These are phyloP conservation scores for Phlogophora meticulosa DNA, from an alignment of 2,888 invertebrate species.

Conservation along the genomic window DNA sequence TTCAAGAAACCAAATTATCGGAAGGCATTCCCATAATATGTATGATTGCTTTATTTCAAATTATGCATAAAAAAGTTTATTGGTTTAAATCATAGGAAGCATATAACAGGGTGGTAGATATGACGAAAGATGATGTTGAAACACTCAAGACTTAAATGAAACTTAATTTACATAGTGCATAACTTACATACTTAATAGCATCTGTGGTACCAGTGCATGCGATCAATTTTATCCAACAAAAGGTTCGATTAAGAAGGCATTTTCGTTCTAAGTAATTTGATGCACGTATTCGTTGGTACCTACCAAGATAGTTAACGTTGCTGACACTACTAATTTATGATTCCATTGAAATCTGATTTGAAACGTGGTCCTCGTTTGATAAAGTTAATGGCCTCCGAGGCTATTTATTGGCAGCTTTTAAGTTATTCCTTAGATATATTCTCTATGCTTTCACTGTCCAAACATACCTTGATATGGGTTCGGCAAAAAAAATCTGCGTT, in stretches of 20 bases:
- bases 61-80: neutral
- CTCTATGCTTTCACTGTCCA: constrained; percentile 45
- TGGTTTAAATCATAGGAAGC: neutral
- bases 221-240: constrained; percentile 72
- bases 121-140: neutral
- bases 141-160: neutral
- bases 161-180: neutral
- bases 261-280: constrained; percentile 72
- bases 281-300: constrained; percentile 67
- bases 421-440: constrained; percentile 59
- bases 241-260: constrained; percentile 71
- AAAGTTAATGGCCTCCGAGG: constrained; percentile 62
- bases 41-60: neutral
- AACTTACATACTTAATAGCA: neutral
- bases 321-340: constrained; percentile 76
- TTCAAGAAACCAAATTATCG: neutral
- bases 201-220: constrained; percentile 52
- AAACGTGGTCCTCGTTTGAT: constrained; percentile 67
- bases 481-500: constrained; percentile 20
- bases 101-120: neutral
- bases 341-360: constrained; percentile 75
- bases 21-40: neutral
- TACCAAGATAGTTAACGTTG: constrained; percentile 66
- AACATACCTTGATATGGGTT: constrained; percentile 41
- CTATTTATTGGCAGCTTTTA: constrained; percentile 59